Base-by-base conservation (phyloP, 2,797 vertebrate species). In the Cirrhinus molitorella region DNA sequence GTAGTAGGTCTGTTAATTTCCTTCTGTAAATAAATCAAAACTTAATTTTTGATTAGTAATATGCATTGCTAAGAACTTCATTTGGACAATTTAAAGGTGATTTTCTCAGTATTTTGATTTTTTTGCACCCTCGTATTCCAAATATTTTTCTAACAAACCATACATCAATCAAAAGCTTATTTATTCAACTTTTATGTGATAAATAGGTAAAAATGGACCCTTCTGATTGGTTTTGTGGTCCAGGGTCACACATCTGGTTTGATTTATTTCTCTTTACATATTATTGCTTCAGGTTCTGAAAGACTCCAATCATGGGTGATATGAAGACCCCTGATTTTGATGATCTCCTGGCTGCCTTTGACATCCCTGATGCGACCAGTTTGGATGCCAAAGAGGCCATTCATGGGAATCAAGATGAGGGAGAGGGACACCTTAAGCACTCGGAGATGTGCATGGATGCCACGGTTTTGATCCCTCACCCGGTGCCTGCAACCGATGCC, bases 241-340 rank as follows among this genome's bases (percentile, higher is more conserved):
- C n/a, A n/a, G 31, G 31, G 31, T 34, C 31, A 34, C 51, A 7
- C 11, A 8, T 51, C 14, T 47, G 4, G 16, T 61, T 13, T 34
- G 4, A 61, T 61, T 3, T 8, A 5, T 85, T 16, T 63, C 2
- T 80, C 3, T 89, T 12, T 82, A 14, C 87, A 28, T 85, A 57
- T 82, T 34, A 77, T 66, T 80, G 84, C 28, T 51, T 13, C 75
- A 95, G 91, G 88, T 95, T 93, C 91, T 85, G 87, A 87, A 89
- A 93, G 92, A 90, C 86, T 91, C 91, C 95, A 95, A 92, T 94
- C 95, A 99, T 99, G 98, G 98, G 98, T 96, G 98, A 99, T 94
- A 99, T 99, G 98, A 99, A 99, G 94, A 99, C 98, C 91, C 98
- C 98, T 23, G 98, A 99, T 94, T 99, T 99, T 85, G 98, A 99